Conservation (phyloP, 2,888 invertebrate genomes). For the Erpobdella octoculata region DNA sequence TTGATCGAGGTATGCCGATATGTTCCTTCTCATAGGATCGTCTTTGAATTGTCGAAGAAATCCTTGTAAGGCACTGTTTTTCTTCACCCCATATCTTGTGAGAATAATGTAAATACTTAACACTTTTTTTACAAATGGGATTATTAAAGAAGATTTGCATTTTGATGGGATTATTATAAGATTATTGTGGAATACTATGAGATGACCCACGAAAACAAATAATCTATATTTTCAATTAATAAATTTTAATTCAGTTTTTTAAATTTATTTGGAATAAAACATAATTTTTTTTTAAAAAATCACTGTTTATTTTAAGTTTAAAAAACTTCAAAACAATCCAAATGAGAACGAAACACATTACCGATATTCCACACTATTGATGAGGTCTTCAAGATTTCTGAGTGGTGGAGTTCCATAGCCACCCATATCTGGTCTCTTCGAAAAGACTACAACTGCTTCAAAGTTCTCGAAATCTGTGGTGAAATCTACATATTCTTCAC, state of each 20-base stretch:
- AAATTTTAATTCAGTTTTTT: background rate
- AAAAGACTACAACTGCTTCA: conserved; percentile 11
- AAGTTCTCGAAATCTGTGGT: conserved; percentile 10
- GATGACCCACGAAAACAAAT: too few relatives aligned
- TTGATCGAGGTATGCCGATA: background rate
- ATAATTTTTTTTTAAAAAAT: too few relatives aligned
- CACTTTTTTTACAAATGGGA: background rate
- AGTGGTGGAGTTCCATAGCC: background rate
- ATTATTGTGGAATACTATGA: too few relatives aligned
- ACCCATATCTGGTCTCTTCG: background rate
- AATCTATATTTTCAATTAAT: background rate
- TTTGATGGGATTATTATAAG: too few relatives aligned
- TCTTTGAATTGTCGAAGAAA: background rate
- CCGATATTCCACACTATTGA: background rate
- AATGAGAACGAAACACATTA: background rate
- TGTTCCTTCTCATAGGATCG: background rate
- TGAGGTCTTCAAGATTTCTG: background rate
- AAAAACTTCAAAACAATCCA: background rate
- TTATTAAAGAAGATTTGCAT: too few relatives aligned
- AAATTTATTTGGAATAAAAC: background rate
- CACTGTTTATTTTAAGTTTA: background rate
- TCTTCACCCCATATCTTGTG: background rate
- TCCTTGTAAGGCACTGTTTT: background rate
- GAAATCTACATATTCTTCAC: conserved; percentile 11
- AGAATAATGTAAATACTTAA: too few relatives aligned